A percentile compares a stretch with the other conserved stretches of the same genome.
Conservation (phyloP, 1,140 invertebrate species). For the Drosophila parvula region DNA sequence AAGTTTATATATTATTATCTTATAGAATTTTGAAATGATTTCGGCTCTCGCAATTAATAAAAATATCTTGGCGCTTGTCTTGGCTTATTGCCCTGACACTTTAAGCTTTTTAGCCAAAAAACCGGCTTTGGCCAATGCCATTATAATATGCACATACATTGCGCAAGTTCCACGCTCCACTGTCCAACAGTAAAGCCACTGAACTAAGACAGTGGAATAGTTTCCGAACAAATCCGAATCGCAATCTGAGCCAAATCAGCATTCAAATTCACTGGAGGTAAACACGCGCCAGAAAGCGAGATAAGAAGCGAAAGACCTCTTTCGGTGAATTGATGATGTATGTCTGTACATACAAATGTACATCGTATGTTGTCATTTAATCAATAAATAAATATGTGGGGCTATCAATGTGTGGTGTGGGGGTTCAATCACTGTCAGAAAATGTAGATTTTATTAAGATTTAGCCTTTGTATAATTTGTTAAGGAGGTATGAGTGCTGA, state of each 20-base stretch:
- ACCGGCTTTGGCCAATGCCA: constrained; percentile 34
- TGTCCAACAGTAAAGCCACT: constrained; percentile 22
- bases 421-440: constrained; percentile 4
- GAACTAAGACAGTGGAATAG: constrained; percentile 26
- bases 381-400: constrained; percentile 32
- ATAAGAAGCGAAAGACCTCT: constrained; percentile 71
- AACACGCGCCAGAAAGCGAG: constrained; percentile 65
- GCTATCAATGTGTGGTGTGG: constrained; percentile 3
- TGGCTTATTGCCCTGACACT: neutral
- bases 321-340: constrained; percentile 46
- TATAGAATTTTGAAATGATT: neutral
- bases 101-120: constrained; percentile 24
- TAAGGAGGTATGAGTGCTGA: neutral
- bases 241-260: constrained; percentile 33
- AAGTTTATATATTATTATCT: neutral
- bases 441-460: neutral
- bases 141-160: constrained; percentile 28
- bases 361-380: constrained; percentile 65
- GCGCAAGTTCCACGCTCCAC: constrained; percentile 22
- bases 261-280: constrained; percentile 59
- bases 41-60: neutral
- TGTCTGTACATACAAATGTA: constrained; percentile 17
- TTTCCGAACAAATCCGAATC: constrained; percentile 39
- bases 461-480: neutral
- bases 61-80: neutral